These are phyloP conservation scores for Bombyx mori DNA, from an alignment of 1,140 invertebrate genomes.

Conservation along the genomic window ASM3026992v2 NC_085117.1:1262001-1262500, in stretches of 20 bases:
- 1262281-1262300: no score
- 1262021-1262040: background rate
- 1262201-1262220: no score
- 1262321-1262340: no score
- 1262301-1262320: no score
- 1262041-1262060: constrained; percentile 11
- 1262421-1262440: constrained; percentile 77
- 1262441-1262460: constrained; percentile 75
- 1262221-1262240: no score
- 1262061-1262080: constrained; percentile 14
- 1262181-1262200: no score
- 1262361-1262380: constrained; percentile 35
- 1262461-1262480: constrained; percentile 80
- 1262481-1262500: constrained; percentile 71
- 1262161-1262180: no score
- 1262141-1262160: background rate
- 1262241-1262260: no score
- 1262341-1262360: no score
- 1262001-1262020: no score
- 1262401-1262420: constrained; percentile 73
- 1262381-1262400: constrained; percentile 33
- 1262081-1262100: constrained; percentile 10
- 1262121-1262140: background rate
- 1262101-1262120: background rate
- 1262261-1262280: no score